Evolutionary conservation across 2,888 invertebrate genomes (phyloP).

Genomic region (Nephrotoma flavescens): DNA sequence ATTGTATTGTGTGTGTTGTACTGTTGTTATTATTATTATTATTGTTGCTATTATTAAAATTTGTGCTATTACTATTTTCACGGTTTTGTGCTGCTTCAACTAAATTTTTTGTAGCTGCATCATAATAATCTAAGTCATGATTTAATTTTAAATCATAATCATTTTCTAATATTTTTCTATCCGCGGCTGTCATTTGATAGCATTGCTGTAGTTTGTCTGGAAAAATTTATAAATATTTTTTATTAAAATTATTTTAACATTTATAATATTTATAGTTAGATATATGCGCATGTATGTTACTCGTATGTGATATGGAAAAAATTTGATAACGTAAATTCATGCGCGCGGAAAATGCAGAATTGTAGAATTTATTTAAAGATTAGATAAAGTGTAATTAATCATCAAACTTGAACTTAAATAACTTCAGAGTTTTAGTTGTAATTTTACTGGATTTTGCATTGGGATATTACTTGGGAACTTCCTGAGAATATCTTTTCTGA

Average conservation of each 20-base stretch:
- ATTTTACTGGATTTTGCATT: no score
- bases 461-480: no score
- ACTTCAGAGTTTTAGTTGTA: no score
- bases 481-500: no score
- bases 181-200: background rate
- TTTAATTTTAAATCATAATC: slow-evolving; percentile 5
- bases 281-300: background rate
- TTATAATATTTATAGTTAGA: background rate
- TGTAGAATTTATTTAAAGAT: background rate
- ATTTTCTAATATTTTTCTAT: slow-evolving; percentile 18
- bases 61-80: slow-evolving; percentile 6
- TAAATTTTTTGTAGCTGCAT: background rate
- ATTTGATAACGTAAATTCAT: background rate
- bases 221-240: background rate
- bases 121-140: slow-evolving; percentile 1
- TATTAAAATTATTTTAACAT: background rate
- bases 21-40: background rate
- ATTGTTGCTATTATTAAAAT: background rate
- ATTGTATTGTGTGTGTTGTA: slow-evolving; percentile 3
- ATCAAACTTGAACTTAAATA: no score
- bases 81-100: slow-evolving; percentile 6
- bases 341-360: background rate
- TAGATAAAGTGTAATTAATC: background rate
- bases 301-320: background rate
- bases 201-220: slow-evolving; percentile 1